phyloP scores from a whole-genome alignment of 2,113 vertebrate genomes.

The Sterrhoptilus dennistouni region DNA sequence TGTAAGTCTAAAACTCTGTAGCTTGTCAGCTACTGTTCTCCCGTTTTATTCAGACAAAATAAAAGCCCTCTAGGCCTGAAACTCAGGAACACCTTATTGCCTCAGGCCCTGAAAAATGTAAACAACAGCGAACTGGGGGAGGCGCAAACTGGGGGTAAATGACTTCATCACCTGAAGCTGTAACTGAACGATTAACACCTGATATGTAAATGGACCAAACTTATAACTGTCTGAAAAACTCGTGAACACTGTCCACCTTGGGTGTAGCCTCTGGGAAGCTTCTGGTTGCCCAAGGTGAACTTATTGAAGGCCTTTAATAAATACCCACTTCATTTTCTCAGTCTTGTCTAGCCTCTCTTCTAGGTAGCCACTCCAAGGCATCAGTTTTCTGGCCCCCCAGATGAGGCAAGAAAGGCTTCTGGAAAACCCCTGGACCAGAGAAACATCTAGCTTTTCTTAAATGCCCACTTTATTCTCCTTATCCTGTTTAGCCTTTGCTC shows the following conservation, averaged over 20 bases:
- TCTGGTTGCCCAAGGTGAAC: neutral
- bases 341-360: neutral
- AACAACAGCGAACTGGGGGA: neutral
- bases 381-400: too few relatives aligned
- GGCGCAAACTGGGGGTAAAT: neutral
- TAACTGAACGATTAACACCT: neutral
- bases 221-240: neutral
- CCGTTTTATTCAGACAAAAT: neutral
- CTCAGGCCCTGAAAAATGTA: neutral
- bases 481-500: neutral
- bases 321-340: neutral
- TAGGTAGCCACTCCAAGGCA: neutral
- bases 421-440: neutral
- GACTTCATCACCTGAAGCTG: neutral
- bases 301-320: neutral
- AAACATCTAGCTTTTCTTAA: neutral
- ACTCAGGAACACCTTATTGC: neutral
- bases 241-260: fast-evolving
- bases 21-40: neutral
- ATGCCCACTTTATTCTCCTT: neutral
- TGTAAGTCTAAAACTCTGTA: neutral
- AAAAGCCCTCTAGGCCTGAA: neutral
- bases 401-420: neutral
- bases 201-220: neutral
- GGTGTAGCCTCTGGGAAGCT: neutral